Conservation (phyloP, 2,888 invertebrate genomes). For the Asteroscopus sphinx region DNA sequence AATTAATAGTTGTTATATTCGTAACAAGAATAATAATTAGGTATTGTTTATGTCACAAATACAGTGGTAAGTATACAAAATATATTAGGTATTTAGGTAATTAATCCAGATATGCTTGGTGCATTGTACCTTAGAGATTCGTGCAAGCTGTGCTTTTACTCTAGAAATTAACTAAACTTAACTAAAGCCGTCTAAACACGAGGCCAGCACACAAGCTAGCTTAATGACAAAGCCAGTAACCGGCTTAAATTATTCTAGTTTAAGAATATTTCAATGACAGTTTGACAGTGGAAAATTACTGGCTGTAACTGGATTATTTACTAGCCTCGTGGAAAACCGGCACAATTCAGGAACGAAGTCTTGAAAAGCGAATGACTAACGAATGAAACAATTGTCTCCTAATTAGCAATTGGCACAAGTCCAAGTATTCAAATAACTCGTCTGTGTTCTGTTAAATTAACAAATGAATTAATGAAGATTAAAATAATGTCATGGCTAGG, state of each 20-base stretch:
- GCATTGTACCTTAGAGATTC: slow-evolving; percentile 31
- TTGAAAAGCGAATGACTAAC: slow-evolving; percentile 49
- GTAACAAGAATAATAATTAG: slow-evolving; percentile 41
- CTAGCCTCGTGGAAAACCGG: slow-evolving; percentile 12
- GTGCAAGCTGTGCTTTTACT: slow-evolving; percentile 41
- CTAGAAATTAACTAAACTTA: slow-evolving; percentile 27
- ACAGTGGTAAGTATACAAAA: slow-evolving; percentile 44
- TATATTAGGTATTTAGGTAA: slow-evolving; percentile 44
- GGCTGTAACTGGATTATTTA: background rate
- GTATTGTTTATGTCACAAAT: slow-evolving; percentile 45
- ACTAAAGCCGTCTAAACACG: slow-evolving; percentile 18
- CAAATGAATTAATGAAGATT: background rate
- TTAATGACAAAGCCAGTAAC: too few species aligned
- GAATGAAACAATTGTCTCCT: slow-evolving; percentile 19
- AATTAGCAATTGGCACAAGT: slow-evolving; percentile 23
- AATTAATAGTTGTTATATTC: slow-evolving; percentile 26
- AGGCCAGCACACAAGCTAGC: slow-evolving; percentile 16
- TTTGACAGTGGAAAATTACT: too few species aligned
- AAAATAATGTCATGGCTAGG: slow-evolving; percentile 39
- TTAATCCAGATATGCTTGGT: slow-evolving; percentile 44
- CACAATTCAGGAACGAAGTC: slow-evolving; percentile 27
- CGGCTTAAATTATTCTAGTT: too few species aligned
- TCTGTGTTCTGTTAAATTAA: slow-evolving; percentile 7
- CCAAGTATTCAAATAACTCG: slow-evolving; percentile 17
- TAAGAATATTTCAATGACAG: too few species aligned